Evolutionary conservation across 2,113 vertebrate genomes (phyloP).

Genomic region (Sceloporus undulatus): DNA sequence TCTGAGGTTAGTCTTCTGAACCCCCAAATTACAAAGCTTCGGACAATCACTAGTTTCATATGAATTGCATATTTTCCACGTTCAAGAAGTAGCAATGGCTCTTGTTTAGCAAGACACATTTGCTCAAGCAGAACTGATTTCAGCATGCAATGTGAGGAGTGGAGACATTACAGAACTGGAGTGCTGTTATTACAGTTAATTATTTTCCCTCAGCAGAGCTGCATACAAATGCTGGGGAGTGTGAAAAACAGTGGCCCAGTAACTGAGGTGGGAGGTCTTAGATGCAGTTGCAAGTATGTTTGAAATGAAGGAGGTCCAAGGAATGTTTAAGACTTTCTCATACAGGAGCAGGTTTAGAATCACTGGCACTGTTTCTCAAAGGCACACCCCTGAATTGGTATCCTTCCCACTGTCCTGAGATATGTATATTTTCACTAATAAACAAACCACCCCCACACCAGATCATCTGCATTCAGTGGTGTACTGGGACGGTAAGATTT

Average conservation of each 20-base stretch:
- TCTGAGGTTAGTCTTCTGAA: background rate
- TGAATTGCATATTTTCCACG: background rate
- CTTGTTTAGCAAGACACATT: background rate
- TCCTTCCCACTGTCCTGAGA: background rate
- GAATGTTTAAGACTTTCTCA: background rate
- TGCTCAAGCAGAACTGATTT: background rate
- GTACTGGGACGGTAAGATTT: background rate
- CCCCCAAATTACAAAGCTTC: background rate
- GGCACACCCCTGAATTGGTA: background rate
- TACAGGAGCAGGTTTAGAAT: background rate
- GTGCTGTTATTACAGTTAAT: background rate
- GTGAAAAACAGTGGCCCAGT: background rate
- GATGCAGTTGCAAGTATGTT: background rate
- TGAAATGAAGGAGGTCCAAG: background rate
- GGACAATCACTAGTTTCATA: background rate
- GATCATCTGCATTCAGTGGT: background rate
- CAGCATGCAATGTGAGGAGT: background rate
- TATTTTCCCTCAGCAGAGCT: background rate
- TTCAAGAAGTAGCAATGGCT: background rate
- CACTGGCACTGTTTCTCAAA: background rate
- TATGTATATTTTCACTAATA: background rate
- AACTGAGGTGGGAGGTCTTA: background rate
- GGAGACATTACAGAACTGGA: background rate
- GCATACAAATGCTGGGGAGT: background rate
- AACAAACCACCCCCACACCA: conserved; percentile 21